phyloP scores from a whole-genome alignment of 2,113 vertebrate species.

The Peromyscus maniculatus region DNA sequence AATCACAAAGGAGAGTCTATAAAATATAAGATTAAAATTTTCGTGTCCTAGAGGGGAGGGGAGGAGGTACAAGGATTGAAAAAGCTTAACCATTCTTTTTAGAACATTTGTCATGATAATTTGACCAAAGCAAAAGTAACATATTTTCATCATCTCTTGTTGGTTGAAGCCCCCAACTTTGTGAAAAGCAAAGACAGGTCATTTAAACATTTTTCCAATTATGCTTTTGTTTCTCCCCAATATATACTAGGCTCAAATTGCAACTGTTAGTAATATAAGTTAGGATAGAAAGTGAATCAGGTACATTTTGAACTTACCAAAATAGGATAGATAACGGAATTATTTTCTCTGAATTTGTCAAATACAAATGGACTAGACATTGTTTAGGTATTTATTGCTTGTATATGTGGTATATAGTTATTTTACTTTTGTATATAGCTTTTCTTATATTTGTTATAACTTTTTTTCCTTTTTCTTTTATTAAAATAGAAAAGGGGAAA shows the following conservation, averaged over 20 bases:
- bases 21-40: slow-evolving; percentile 47
- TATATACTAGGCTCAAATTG: slow-evolving; percentile 36
- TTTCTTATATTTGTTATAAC: too few relatives aligned
- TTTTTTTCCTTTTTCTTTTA: too few relatives aligned
- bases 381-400: too few relatives aligned
- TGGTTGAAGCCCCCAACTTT: slow-evolving; percentile 75
- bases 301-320: too few relatives aligned
- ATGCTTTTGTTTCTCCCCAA: slow-evolving; percentile 58
- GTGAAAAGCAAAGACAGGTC: slow-evolving; percentile 52
- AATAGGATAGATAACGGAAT: too few relatives aligned
- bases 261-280: too few relatives aligned
- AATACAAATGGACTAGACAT: too few relatives aligned
- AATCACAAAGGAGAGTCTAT: slow-evolving; percentile 44
- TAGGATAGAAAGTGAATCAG: too few relatives aligned
- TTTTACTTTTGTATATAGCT: too few relatives aligned
- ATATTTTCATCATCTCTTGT: slow-evolving; percentile 71
- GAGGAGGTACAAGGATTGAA: neutral
- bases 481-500: too few relatives aligned
- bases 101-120: slow-evolving; percentile 72
- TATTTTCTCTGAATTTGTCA: too few relatives aligned
- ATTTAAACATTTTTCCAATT: slow-evolving; percentile 19
- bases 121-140: slow-evolving; percentile 76
- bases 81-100: slow-evolving; percentile 37
- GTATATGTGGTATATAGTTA: too few relatives aligned
- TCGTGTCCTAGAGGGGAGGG: neutral